Evolutionary conservation across 2,888 invertebrate species (phyloP).

Genomic region (Leuctra nigra): DNA sequence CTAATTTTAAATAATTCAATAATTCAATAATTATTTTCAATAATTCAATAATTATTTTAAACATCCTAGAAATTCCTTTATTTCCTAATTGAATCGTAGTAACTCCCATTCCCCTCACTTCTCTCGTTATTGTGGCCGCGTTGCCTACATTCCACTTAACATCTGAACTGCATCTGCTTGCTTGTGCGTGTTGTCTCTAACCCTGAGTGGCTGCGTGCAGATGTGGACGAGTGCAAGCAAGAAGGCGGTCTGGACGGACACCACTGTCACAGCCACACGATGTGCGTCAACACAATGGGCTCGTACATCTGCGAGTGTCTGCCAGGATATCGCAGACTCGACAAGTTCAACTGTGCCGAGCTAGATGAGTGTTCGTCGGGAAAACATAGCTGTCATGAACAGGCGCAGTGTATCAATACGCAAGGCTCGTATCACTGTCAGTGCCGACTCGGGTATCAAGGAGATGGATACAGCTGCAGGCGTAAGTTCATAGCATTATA

Average conservation of each 20-base stretch:
- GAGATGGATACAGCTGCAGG: conserved; percentile 71
- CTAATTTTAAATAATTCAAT: too few species aligned
- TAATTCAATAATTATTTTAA: too few species aligned
- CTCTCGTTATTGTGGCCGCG: too few species aligned
- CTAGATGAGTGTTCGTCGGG: conserved; percentile 70
- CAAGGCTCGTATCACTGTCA: conserved; percentile 74
- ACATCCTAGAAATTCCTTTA: too few species aligned
- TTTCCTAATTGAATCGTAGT: too few species aligned
- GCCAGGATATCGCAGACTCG: conserved; percentile 66
- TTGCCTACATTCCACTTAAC: too few species aligned
- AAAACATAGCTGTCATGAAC: conserved; percentile 64
- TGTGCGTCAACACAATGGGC: conserved; percentile 75
- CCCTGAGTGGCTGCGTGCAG: too few species aligned
- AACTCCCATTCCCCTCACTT: too few species aligned
- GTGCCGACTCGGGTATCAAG: conserved; percentile 63
- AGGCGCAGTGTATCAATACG: conserved; percentile 75
- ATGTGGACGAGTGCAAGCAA: conserved; percentile 78
- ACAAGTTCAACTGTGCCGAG: conserved; percentile 74
- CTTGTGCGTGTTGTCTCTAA: too few species aligned
- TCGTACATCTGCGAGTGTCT: conserved; percentile 80
- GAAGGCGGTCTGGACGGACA: conserved; percentile 72
- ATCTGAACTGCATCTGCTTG: too few species aligned
- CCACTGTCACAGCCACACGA: conserved; percentile 78
- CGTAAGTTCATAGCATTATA: conserved; percentile 66
- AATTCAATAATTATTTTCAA: too few species aligned